phyloP scores from a whole-genome alignment of 2,113 vertebrate genomes.

The Deroptyus accipitrinus region DNA sequence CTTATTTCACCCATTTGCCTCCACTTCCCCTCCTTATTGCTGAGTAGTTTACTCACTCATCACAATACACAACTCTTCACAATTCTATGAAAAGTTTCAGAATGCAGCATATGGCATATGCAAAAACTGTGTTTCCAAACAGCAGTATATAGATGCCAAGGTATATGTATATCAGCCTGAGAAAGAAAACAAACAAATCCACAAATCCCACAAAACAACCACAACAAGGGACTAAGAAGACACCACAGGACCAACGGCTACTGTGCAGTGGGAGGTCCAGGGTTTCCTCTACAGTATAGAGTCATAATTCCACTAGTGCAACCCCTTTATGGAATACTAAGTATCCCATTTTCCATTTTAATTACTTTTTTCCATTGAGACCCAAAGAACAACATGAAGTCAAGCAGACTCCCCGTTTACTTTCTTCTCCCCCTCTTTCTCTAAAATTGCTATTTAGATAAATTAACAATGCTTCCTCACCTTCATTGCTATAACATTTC shows the following conservation, averaged over 20 bases:
- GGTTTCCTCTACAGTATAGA: fast-evolving
- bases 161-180: not conserved
- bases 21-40: not conserved
- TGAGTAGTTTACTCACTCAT: not conserved
- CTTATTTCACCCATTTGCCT: not conserved
- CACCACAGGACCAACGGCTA: not conserved
- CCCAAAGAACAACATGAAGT: not conserved
- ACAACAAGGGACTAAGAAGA: not conserved
- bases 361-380: not conserved
- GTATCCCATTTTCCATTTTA: not conserved
- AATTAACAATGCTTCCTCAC: not conserved
- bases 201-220: not conserved
- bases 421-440: not conserved
- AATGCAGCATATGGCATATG: not conserved
- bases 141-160: not conserved
- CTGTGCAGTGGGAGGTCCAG: not conserved
- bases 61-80: not conserved
- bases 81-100: not conserved
- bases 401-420: not conserved
- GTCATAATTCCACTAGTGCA: not conserved
- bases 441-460: not conserved
- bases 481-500: not conserved
- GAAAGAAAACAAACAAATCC: not conserved
- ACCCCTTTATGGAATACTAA: not conserved
- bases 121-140: not conserved